These are phyloP conservation scores for Hemicordylus capensis DNA, from an alignment of 2,113 vertebrate species.

Conservation along the genomic window DNA sequence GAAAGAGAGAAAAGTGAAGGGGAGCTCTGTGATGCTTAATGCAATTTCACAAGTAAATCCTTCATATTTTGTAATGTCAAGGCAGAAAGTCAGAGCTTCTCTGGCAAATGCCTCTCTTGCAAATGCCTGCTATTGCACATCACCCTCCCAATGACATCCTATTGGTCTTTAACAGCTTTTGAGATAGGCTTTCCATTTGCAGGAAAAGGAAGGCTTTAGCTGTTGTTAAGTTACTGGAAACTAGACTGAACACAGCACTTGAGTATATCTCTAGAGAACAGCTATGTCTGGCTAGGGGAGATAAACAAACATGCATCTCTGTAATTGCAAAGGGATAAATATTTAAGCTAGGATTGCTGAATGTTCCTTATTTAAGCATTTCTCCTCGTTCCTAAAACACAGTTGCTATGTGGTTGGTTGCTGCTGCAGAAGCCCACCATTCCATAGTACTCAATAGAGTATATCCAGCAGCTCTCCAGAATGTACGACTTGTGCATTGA, in stretches of 20 bases:
- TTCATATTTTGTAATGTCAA: neutral
- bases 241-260: neutral
- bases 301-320: slow-evolving; percentile 6
- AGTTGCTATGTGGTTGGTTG: neutral
- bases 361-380: neutral
- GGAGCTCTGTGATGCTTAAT: neutral
- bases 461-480: neutral
- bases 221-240: neutral
- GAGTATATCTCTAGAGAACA: neutral
- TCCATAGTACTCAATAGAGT: neutral
- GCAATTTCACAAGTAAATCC: neutral
- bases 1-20: neutral
- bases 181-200: slow-evolving; percentile 1
- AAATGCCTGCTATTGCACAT: neutral
- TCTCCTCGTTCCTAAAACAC: neutral
- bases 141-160: neutral
- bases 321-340: slow-evolving; percentile 18
- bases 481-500: neutral
- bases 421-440: neutral
- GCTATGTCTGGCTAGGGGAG: neutral
- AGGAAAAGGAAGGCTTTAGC: neutral
- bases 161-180: neutral
- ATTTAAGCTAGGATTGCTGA: slow-evolving; percentile 5
- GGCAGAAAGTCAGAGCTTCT: neutral
- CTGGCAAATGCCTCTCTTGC: neutral